Evolutionary conservation across 1,140 invertebrate genomes (phyloP).

Genomic region (Plodia interpunctella): DNA sequence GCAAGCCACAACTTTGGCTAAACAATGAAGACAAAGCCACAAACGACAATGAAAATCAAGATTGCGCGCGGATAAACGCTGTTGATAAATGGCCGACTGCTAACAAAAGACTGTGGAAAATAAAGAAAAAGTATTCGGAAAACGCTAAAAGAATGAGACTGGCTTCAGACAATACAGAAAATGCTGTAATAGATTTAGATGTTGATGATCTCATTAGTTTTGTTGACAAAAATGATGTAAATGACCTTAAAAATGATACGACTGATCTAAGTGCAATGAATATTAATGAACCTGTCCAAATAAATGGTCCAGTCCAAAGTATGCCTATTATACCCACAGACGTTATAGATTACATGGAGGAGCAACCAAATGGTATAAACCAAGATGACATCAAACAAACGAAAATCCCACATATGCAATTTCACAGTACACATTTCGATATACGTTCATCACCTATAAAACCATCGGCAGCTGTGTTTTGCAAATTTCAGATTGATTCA

Average conservation of each 20-base stretch:
- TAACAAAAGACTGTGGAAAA: slow-evolving; percentile 36
- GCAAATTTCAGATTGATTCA: slow-evolving; percentile 63
- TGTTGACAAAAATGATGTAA: slow-evolving; percentile 16
- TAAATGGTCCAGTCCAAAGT: background rate
- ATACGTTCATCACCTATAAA: slow-evolving; percentile 69
- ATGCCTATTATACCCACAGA: background rate
- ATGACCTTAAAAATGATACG: slow-evolving; percentile 17
- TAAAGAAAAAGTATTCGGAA: slow-evolving; percentile 28
- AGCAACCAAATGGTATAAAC: background rate
- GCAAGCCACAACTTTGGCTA: slow-evolving; percentile 20
- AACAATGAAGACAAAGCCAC: slow-evolving; percentile 23
- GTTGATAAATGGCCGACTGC: slow-evolving; percentile 41
- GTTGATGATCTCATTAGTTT: slow-evolving; percentile 27
- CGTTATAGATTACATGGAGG: background rate
- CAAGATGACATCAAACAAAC: slow-evolving; percentile 13
- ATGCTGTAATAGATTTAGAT: slow-evolving; percentile 25
- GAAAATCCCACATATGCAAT: slow-evolving; percentile 41
- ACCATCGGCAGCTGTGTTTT: slow-evolving; percentile 52
- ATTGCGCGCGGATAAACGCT: slow-evolving; percentile 39
- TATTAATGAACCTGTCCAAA: background rate
- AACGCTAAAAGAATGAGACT: slow-evolving; percentile 38
- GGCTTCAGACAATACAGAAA: slow-evolving; percentile 23
- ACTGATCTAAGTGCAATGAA: slow-evolving; percentile 21
- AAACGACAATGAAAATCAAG: slow-evolving; percentile 26
- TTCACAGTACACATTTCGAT: slow-evolving; percentile 66